phyloP scores from a whole-genome alignment of 2,888 invertebrate species.

The Drosophila anomalata region DNA sequence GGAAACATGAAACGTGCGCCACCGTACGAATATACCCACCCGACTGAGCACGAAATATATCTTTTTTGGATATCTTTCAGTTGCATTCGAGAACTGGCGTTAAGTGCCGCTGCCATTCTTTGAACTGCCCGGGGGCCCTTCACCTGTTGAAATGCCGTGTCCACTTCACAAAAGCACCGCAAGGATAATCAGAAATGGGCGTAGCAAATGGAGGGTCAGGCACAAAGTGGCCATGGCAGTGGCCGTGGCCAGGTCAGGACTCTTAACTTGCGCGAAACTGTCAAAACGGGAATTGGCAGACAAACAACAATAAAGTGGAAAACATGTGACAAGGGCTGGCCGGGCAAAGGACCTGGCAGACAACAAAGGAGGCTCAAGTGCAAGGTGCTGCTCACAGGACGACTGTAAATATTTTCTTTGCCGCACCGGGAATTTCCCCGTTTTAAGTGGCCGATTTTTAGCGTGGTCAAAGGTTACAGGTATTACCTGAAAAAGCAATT shows the following conservation, averaged over 20 bases:
- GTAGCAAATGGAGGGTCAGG: constrained; percentile 33
- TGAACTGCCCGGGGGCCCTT: constrained; percentile 37
- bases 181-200: constrained; percentile 66
- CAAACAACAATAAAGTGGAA: constrained; percentile 55
- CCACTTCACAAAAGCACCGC: constrained; percentile 67
- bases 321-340: constrained; percentile 40
- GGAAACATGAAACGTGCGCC: constrained; percentile 75
- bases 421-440: constrained; percentile 64
- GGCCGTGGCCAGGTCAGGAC: constrained; percentile 5
- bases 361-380: constrained; percentile 39
- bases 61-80: constrained; percentile 42
- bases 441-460: constrained; percentile 20
- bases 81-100: constrained; percentile 59
- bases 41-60: constrained; percentile 4
- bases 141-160: constrained; percentile 54
- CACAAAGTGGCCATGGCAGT: constrained; percentile 4
- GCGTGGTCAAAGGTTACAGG: constrained; percentile 32
- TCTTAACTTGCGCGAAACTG: constrained; percentile 53
- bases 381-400: constrained; percentile 41
- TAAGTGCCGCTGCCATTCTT: constrained; percentile 67
- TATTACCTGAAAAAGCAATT: constrained; percentile 35
- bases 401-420: constrained; percentile 48
- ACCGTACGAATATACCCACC: constrained; percentile 36
- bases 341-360: constrained; percentile 36
- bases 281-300: constrained; percentile 59